A percentile compares a stretch with the other conserved stretches of the same genome.
phyloP scores from a whole-genome alignment of 2,888 invertebrate species.

The Pocota personata region DNA sequence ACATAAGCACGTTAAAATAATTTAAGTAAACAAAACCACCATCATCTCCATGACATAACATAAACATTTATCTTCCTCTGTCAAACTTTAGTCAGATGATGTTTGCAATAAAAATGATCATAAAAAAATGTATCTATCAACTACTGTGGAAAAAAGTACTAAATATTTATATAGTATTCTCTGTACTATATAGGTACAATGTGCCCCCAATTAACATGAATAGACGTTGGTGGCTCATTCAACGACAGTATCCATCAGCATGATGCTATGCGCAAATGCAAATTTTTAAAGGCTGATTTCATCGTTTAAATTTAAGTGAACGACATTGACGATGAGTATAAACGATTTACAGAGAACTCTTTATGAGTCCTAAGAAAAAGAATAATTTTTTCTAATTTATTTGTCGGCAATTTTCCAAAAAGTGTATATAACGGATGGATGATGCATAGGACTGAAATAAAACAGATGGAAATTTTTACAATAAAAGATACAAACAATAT shows the following conservation, averaged over 20 bases:
- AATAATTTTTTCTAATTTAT: neutral
- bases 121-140: conserved; percentile 10
- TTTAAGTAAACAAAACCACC: conserved; percentile 6
- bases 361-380: neutral
- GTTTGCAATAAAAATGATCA: conserved; percentile 32
- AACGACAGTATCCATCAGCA: neutral
- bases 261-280: neutral
- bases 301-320: conserved; percentile 50
- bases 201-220: conserved; percentile 16
- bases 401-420: conserved; percentile 17
- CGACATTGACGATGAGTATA: conserved; percentile 37
- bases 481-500: neutral
- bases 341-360: conserved; percentile 28
- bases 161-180: conserved; percentile 42
- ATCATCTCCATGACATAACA: neutral
- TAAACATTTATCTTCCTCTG: conserved; percentile 3
- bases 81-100: neutral
- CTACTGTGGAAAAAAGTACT: neutral
- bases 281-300: conserved; percentile 41
- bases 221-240: neutral
- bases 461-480: neutral
- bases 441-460: conserved; percentile 42
- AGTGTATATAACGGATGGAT: neutral
- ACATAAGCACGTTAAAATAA: neutral
- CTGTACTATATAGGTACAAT: neutral